Evolutionary conservation across 2,888 invertebrate genomes (phyloP), one percentile per base, ranked within the genome.

Genomic region (Suillia variegata): DNA sequence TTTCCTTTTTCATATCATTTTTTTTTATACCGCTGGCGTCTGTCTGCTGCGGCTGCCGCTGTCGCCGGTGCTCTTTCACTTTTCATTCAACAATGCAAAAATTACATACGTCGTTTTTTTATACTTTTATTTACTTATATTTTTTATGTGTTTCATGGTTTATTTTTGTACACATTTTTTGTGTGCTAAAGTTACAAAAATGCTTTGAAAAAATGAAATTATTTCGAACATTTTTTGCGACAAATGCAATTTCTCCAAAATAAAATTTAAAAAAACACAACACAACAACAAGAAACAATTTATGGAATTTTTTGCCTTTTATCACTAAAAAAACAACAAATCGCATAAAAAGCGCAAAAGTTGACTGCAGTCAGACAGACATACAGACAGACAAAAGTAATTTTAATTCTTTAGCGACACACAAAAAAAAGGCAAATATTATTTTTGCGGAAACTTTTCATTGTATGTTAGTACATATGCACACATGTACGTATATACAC

Each of bases 1-100:
- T 62, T 63, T 60, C 20, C 33, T 65, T 70, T 68, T 68, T 70
- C 61, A 63, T 71, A 67, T 65, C 53, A 59, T 67, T 70, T 66
- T 51, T 56, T 64, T 66, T 68, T 59, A 18, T 45, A 18, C 13
- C 15, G 8, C 6, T 20, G 6, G 20, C 45, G 38, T 22, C 21
- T 55, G 15, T 50, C 13, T 42, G 51, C 10, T 48, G 17, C 24
- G 51, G 26, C 38, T 31, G 33, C 48, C 22, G 33, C 15, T 53
- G 51, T 34, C 54, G 38, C 42, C 54, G 50, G 18, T 34, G 34
- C 50, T 49, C 34, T 52, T 24, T 38, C 42, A 54, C 24, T 38
- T 31, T 45, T 45, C 38, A 56, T 56, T 50, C n/a, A 17, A 20
- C 20, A 26, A 24, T 49, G 49, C 49, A 22, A 24, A 49, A 18